Evolutionary conservation across 2,888 invertebrate species (phyloP).

Genomic region (Polydesmus complanatus): DNA sequence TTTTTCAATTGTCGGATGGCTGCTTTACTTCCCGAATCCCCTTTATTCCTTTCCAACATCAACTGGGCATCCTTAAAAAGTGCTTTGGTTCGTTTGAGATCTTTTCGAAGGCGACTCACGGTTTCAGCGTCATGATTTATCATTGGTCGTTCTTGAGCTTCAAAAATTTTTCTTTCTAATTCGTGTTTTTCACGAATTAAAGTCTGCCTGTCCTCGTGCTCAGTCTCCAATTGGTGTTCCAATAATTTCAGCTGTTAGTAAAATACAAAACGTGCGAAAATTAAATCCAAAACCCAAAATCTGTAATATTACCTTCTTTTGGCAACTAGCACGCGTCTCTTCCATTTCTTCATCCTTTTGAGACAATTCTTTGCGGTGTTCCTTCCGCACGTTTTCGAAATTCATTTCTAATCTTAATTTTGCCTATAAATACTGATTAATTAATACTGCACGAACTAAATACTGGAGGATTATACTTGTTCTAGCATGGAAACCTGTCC

Average conservation of each 20-base stretch:
- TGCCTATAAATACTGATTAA: slow-evolving; percentile 35
- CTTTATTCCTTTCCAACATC: slow-evolving; percentile 74
- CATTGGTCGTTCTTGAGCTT: slow-evolving; percentile 51
- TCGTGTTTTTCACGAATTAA: slow-evolving; percentile 80
- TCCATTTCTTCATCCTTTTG: slow-evolving; percentile 87
- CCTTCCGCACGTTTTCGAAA: slow-evolving; percentile 79
- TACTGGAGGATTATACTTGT: slow-evolving; percentile 38
- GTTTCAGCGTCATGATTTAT: slow-evolving; percentile 22
- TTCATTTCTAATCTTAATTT: slow-evolving; percentile 88
- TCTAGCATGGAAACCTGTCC: slow-evolving; percentile 79
- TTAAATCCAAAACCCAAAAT: no score
- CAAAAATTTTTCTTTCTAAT: slow-evolving; percentile 67
- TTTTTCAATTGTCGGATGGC: slow-evolving; percentile 61
- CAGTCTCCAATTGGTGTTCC: slow-evolving; percentile 81
- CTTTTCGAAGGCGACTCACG: slow-evolving; percentile 48
- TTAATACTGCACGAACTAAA: background rate
- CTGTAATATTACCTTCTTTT: slow-evolving; percentile 56
- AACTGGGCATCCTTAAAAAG: slow-evolving; percentile 80
- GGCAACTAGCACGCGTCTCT: slow-evolving; percentile 72
- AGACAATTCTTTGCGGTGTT: slow-evolving; percentile 73
- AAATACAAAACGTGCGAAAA: background rate
- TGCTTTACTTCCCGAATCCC: slow-evolving; percentile 67
- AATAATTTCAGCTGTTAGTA: slow-evolving; percentile 45
- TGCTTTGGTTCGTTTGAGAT: slow-evolving; percentile 77
- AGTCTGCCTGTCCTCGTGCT: slow-evolving; percentile 78